Evolutionary conservation across 2,888 invertebrate species (phyloP).

Genomic region (Anoplius nigerrimus): DNA sequence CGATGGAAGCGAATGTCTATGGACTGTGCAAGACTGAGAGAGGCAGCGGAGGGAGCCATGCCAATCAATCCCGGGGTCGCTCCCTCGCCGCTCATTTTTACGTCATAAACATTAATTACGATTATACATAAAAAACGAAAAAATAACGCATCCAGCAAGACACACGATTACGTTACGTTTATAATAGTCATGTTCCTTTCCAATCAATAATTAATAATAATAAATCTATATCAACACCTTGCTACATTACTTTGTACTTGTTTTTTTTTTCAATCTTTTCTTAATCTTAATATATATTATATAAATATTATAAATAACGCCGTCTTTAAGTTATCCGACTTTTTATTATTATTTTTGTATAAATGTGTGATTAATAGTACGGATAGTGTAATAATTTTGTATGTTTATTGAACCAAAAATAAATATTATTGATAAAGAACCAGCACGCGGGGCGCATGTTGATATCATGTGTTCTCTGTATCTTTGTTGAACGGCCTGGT

Average conservation of each 20-base stretch:
- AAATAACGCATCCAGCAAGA: constrained; percentile 62
- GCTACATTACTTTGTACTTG: constrained; percentile 71
- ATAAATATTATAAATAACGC: constrained; percentile 62
- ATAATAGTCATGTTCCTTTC: constrained; percentile 70
- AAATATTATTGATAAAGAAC: constrained; percentile 74
- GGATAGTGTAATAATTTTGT: constrained; percentile 75
- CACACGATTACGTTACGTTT: constrained; percentile 65
- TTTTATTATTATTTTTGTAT: constrained; percentile 71
- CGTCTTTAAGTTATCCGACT: constrained; percentile 68
- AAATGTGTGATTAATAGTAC: constrained; percentile 75
- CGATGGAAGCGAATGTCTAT: constrained; percentile 57
- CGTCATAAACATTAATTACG: constrained; percentile 68
- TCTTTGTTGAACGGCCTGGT: constrained; percentile 32
- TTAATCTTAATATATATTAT: constrained; percentile 39
- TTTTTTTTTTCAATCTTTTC: constrained; percentile 63
- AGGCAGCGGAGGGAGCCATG: constrained; percentile 65
- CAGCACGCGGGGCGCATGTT: constrained; percentile 12
- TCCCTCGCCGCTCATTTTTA: constrained; percentile 69
- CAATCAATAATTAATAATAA: constrained; percentile 59
- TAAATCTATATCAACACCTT: constrained; percentile 64
- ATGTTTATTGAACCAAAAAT: constrained; percentile 75
- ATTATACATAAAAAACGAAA: constrained; percentile 58
- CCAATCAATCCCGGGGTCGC: constrained; percentile 61
- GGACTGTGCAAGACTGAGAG: constrained; percentile 71
- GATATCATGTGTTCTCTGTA: constrained; percentile 23